Base-by-base conservation (phyloP, 2,113 vertebrate genomes). In the Aplodontia rufa region DNA sequence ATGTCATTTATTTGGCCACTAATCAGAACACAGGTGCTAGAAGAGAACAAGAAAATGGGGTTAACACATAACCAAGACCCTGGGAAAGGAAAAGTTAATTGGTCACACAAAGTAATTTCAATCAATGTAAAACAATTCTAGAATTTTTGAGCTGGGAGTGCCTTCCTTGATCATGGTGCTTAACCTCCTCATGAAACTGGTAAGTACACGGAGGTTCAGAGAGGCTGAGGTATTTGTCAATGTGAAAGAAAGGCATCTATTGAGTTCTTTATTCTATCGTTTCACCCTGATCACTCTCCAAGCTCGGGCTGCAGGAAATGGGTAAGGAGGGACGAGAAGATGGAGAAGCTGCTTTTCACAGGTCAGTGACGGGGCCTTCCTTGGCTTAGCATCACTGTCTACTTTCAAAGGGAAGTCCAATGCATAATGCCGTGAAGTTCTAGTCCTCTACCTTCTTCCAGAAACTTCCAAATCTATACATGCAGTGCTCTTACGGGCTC, bases 11-110 rank as follows among this genome's bases (percentile, higher is more conserved):
- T 47, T 80, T 83, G 74, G 26, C 40, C 51, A 72, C 82, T 94
- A 51, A 87, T 89, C 37, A 66, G 82, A 96, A 83, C 8, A 82
- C 71, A 93, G 89, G 84, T 62, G 40, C 96, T 97, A 71, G 87
- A 90, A 96, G 17, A 91, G 40, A 96, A 94, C 10, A 86, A 95
- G 17, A 91, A 79, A 69, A 62, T 37, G 22, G 2, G 1, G 20
- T 95, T 87, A 88, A 71, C 28, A 47, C 5, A 62, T 19, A 62
- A 72, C 14, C 5, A 71, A 8, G n/a, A 72, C 32, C 7, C 9
- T 32, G 3, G 22, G 19, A 30, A 51, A 49, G 28, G 11, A 6
- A 30, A 49, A 32, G n/a, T 42, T 53, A 81, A 17, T 32, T 42
- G 7, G 1, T 55, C 32, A 75, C 7, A 45, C 32, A 47, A n/a